Conservation (phyloP, 2,113 vertebrate genomes). For the Cynocephalus volans region DNA sequence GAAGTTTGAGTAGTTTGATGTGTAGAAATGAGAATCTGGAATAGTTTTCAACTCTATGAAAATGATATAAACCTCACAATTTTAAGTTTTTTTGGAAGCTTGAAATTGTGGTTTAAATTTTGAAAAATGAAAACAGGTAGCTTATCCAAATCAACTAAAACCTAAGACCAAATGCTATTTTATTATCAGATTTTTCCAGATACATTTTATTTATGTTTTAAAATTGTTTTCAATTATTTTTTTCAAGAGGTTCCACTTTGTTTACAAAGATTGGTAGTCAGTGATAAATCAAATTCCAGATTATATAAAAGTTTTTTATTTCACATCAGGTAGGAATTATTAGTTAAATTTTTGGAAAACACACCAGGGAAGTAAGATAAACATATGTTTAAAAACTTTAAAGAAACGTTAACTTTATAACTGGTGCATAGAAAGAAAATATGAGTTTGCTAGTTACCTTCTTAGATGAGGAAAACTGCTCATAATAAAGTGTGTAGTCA, state of each 20-base stretch:
- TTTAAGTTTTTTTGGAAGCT: not conserved
- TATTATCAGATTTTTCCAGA: not conserved
- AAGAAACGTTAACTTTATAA: slow-evolving; percentile 13
- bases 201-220: not conserved
- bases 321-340: not conserved
- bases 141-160: not conserved
- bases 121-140: not conserved
- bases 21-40: not conserved
- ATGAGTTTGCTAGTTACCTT: not conserved
- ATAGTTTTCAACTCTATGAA: not conserved
- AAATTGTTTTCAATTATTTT: not conserved
- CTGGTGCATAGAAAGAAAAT: not conserved
- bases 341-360: not conserved
- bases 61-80: not conserved
- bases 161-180: not conserved
- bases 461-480: not conserved
- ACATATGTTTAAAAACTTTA: not conserved
- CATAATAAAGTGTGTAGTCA: not conserved
- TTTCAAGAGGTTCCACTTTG: not conserved
- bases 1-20: not conserved
- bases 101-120: not conserved
- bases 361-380: not conserved
- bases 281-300: not conserved
- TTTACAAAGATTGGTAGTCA: not conserved
- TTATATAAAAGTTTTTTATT: not conserved